phyloP scores from a whole-genome alignment of 2,797 vertebrate species.

The Bradypus variegatus region DNA sequence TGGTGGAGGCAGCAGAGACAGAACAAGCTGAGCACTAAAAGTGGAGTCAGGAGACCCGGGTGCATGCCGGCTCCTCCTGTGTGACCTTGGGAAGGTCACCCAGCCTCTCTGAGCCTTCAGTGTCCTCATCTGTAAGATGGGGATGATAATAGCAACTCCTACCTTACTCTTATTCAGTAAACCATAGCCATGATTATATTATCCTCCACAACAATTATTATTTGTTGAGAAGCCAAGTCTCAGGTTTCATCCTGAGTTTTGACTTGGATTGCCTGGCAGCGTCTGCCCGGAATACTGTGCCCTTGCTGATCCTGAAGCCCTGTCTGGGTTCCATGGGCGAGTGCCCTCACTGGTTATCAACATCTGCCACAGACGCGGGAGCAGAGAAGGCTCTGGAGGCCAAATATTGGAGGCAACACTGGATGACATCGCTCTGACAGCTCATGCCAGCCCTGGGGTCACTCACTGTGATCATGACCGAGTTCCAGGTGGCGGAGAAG shows the following conservation, averaged over 20 bases:
- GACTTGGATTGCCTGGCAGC: background rate
- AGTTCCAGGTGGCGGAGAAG: slow-evolving; percentile 91
- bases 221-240: background rate
- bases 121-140: background rate
- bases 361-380: background rate
- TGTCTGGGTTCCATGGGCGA: background rate
- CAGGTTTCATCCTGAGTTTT: accelerated
- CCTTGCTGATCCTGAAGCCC: accelerated
- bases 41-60: background rate
- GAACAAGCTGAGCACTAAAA: background rate
- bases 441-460: accelerated
- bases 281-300: accelerated
- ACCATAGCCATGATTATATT: too few species aligned
- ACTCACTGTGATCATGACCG: slow-evolving; percentile 91
- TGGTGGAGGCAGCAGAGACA: background rate
- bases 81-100: background rate
- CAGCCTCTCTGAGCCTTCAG: background rate
- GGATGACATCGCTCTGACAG: background rate
- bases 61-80: background rate
- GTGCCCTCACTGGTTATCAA: background rate
- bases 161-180: accelerated
- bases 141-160: accelerated
- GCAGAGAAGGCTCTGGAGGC: background rate
- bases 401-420: too few species aligned
- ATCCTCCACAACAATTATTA: background rate